phyloP scores from a whole-genome alignment of 2,888 invertebrate species.

The Gasteruption jaculator region DNA sequence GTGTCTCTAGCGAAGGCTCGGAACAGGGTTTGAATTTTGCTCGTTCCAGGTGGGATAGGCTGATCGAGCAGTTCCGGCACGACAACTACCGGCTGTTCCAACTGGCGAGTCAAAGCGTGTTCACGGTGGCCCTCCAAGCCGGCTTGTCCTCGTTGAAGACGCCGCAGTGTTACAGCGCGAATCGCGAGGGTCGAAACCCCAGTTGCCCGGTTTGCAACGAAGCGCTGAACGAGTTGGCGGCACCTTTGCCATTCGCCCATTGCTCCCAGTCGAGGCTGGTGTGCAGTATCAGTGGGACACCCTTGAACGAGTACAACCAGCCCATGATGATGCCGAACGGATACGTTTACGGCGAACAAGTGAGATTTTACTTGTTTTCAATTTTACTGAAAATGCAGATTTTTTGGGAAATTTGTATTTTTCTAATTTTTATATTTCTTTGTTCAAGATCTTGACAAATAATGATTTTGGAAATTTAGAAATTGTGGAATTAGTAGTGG shows the following conservation, averaged over 20 bases:
- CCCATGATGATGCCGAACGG: constrained; percentile 99
- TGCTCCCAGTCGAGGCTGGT: constrained; percentile 93
- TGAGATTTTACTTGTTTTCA: constrained; percentile 41
- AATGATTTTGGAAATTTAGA: constrained; percentile 1
- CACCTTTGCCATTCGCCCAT: constrained; percentile 87
- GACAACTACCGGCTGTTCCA: constrained; percentile 95
- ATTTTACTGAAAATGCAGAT: not conserved
- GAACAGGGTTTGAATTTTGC: no score
- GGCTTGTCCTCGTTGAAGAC: constrained; percentile 89
- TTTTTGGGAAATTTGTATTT: not conserved
- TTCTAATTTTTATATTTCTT: not conserved
- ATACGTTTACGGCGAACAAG: constrained; percentile 91
- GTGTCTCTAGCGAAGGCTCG: no score
- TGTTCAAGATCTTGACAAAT: not conserved
- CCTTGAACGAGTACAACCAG: constrained; percentile 95
- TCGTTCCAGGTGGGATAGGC: constrained; percentile 67
- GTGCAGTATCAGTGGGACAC: constrained; percentile 83
- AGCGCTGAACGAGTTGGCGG: constrained; percentile 81
- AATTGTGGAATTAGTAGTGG: no score
- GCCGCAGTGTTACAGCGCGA: constrained; percentile 67
- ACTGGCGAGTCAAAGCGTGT: constrained; percentile 83
- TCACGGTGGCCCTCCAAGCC: constrained; percentile 88
- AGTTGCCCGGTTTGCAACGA: constrained; percentile 92
- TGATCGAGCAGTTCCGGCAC: constrained; percentile 86
- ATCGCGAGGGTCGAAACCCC: constrained; percentile 65